Evolutionary conservation across 2,113 vertebrate genomes (phyloP).

Genomic region (Rhinoptilus africanus): DNA sequence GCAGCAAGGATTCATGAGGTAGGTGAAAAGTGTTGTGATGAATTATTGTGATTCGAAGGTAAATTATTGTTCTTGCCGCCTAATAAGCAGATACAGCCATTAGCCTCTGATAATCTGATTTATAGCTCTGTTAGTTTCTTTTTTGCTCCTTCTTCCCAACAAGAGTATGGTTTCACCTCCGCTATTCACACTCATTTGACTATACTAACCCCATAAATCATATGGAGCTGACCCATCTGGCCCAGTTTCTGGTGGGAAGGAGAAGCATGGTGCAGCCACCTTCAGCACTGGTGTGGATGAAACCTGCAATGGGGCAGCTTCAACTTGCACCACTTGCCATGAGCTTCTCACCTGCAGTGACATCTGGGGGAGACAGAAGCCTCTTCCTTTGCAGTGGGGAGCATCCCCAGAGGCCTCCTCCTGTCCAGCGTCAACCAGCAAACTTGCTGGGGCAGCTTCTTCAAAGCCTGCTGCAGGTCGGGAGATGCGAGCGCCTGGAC

Average conservation of each 20-base stretch:
- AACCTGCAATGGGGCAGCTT: background rate
- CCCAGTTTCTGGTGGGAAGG: background rate
- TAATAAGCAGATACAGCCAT: background rate
- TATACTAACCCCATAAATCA: background rate
- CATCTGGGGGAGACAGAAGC: background rate
- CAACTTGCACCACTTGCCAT: background rate
- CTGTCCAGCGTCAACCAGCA: background rate
- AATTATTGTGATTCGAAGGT: background rate
- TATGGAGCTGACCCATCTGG: background rate
- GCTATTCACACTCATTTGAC: background rate
- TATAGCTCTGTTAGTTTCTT: background rate
- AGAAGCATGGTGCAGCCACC: background rate
- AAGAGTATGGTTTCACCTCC: background rate
- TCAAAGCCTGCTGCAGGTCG: background rate
- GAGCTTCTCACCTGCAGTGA: background rate
- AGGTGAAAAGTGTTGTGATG: background rate
- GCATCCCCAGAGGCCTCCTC: background rate
- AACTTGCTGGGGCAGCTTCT: background rate
- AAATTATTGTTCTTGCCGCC: slow-evolving; percentile 10
- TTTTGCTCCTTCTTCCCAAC: background rate
- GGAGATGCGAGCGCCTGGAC: accelerated
- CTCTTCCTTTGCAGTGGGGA: background rate
- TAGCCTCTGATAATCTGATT: background rate
- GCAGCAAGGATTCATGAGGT: background rate
- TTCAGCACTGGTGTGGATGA: accelerated